phyloP scores from a whole-genome alignment of 2,888 invertebrate genomes.

The Hydraecia micacea region DNA sequence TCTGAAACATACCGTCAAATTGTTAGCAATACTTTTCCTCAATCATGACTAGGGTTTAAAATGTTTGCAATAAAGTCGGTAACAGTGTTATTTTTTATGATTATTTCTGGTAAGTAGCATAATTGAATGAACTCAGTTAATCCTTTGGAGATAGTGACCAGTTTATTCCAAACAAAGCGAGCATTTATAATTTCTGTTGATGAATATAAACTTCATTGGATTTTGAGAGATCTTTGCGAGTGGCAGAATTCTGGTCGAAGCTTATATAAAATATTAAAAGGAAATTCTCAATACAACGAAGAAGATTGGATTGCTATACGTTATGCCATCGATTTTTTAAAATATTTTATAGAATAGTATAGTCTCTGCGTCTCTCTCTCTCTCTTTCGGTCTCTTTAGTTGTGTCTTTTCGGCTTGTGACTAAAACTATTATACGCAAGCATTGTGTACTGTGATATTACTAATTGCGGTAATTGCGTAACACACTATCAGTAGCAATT shows the following conservation, averaged over 20 bases:
- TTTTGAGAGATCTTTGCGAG: background rate
- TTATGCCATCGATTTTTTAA: background rate
- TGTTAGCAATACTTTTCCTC: background rate
- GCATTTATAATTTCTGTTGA: background rate
- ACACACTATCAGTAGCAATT: too few relatives aligned
- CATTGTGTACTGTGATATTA: background rate
- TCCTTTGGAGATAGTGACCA: background rate
- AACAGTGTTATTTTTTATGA: constrained; percentile 29
- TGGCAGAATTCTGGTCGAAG: background rate
- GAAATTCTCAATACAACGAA: too few relatives aligned
- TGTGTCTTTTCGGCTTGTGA: background rate
- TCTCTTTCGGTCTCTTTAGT: background rate
- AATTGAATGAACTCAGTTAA: background rate
- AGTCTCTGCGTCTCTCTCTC: background rate
- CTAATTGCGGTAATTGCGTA: too few relatives aligned
- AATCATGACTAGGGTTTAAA: constrained; percentile 30
- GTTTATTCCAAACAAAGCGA: background rate
- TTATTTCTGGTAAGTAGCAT: constrained; percentile 43
- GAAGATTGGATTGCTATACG: background rate
- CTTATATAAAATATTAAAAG: background rate
- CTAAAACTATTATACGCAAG: background rate
- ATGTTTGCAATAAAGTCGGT: constrained; percentile 40
- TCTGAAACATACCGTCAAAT: constrained; percentile 43
- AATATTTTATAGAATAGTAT: background rate
- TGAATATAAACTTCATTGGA: background rate